Evolutionary conservation across 2,113 vertebrate species (phyloP).

Genomic region (Suricata suricatta): DNA sequence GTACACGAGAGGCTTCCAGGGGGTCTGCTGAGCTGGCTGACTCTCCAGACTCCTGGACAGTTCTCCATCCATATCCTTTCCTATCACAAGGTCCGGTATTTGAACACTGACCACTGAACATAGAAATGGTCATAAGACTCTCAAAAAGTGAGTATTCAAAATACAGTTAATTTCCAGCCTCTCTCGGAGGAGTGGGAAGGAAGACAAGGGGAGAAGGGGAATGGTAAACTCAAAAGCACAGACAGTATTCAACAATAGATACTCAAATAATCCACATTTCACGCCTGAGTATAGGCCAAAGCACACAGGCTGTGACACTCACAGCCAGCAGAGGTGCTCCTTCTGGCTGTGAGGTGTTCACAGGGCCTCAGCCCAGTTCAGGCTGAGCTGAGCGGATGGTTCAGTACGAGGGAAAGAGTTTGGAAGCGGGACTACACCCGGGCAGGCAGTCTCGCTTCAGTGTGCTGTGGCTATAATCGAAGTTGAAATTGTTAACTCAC

Average conservation of each 20-base stretch:
- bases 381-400: background rate
- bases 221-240: background rate
- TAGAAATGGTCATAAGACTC: background rate
- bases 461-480: background rate
- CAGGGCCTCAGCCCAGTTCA: background rate
- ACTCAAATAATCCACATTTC: background rate
- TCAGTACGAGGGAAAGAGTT: background rate
- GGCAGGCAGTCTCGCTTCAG: background rate
- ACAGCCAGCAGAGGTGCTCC: background rate
- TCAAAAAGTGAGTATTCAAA: background rate
- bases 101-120: background rate
- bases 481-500: background rate
- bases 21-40: background rate
- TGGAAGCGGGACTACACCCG: background rate
- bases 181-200: background rate
- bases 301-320: rapidly evolving
- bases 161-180: background rate
- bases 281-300: background rate
- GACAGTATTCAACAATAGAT: background rate
- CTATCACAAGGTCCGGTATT: background rate
- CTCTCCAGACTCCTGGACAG: background rate
- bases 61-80: background rate
- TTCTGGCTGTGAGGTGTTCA: background rate
- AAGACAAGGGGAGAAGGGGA: background rate
- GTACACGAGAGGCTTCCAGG: background rate